Conservation (phyloP, 2,113 vertebrate species). For the Pyxicephalus adspersus region DNA sequence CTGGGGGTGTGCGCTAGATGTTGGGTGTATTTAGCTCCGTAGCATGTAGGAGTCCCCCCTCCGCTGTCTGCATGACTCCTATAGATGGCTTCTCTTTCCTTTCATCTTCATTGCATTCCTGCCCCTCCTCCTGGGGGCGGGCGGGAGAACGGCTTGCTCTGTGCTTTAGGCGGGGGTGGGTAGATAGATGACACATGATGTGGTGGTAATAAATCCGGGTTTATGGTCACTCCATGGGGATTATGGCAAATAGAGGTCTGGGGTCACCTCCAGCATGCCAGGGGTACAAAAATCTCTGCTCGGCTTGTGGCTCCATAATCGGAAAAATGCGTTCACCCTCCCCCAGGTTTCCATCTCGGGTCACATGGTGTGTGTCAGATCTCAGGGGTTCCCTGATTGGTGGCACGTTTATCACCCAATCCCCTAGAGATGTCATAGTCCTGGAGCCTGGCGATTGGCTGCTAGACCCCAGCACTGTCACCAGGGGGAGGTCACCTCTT, state of each 20-base stretch:
- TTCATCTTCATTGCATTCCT: constrained; percentile 60
- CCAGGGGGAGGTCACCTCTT: no score
- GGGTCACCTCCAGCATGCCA: neutral
- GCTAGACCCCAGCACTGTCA: no score
- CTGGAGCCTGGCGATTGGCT: no score
- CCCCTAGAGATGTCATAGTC: no score
- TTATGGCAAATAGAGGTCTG: no score
- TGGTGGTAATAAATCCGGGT: neutral
- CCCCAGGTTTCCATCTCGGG: no score
- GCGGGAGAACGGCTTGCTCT: constrained; percentile 55
- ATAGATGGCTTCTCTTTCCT: constrained; percentile 35
- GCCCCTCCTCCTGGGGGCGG: constrained; percentile 38
- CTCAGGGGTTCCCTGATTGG: no score
- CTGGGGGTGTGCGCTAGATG: constrained; percentile 3
- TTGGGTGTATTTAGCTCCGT: constrained; percentile 14
- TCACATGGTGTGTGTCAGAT: no score
- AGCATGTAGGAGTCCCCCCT: constrained; percentile 30
- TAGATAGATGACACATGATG: neutral
- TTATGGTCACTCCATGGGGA: neutral
- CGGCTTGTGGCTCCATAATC: no score
- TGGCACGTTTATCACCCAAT: no score
- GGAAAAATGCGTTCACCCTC: no score
- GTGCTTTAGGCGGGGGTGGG: constrained; percentile 46
- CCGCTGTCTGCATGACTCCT: constrained; percentile 52
- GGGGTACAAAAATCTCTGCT: neutral